Conservation (phyloP, 2,113 vertebrate species). For the Barnardius zonarius region DNA sequence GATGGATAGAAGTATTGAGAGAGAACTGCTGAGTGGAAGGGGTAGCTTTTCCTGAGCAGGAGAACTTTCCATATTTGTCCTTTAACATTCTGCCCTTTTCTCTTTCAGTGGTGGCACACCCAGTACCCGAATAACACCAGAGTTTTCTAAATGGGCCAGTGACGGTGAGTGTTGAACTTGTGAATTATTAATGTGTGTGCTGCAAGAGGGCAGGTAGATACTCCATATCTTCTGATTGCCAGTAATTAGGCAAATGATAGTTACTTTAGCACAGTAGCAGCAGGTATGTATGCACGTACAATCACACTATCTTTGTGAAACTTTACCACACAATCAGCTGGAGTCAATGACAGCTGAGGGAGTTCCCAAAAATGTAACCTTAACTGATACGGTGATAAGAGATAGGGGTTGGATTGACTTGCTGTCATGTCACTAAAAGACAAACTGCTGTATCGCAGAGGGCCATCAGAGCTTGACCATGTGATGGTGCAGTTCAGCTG, state of each 20-base stretch:
- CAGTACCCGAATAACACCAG: constrained; percentile 94
- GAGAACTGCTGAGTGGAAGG: not conserved
- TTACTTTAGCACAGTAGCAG: not conserved
- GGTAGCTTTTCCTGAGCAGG: not conserved
- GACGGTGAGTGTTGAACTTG: constrained; percentile 83
- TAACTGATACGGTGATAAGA: not conserved
- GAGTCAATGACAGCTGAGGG: not conserved
- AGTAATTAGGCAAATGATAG: not conserved
- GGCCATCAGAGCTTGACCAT: not conserved
- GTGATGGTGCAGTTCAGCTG: not conserved
- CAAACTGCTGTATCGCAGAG: not conserved
- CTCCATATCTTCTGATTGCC: not conserved
- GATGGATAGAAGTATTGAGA: not conserved
- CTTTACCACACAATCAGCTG: not conserved
- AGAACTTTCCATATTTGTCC: not conserved
- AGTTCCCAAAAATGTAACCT: not conserved
- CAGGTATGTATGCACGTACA: not conserved
- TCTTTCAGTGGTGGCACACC: constrained; percentile 90
- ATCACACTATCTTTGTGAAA: not conserved
- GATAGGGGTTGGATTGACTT: not conserved
- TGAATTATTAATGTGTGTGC: not conserved
- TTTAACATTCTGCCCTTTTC: not conserved
- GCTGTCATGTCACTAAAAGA: not conserved
- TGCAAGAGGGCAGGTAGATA: not conserved
- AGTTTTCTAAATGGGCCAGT: constrained; percentile 97